These are phyloP conservation scores for Aphaenogaster ashmeadi DNA, from an alignment of 1,140 invertebrate genomes.

Conservation along the genomic window DNA sequence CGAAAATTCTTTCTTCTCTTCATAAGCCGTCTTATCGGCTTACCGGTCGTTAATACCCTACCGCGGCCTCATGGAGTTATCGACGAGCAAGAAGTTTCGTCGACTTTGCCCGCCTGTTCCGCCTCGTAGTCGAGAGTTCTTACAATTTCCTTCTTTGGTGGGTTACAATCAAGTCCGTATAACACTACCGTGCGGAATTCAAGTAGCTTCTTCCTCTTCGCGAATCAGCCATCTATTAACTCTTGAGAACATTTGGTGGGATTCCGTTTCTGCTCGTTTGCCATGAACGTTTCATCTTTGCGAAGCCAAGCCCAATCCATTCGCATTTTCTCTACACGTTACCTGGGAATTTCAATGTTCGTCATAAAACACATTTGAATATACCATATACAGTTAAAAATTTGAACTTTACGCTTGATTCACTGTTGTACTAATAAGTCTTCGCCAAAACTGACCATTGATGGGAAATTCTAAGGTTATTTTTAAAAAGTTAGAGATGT, in stretches of 20 bases:
- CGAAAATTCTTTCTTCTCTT: constrained; percentile 63
- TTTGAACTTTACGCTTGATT: background rate
- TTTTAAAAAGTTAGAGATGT: background rate
- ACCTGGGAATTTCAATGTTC: background rate
- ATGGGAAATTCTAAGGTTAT: background rate
- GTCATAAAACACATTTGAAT: background rate
- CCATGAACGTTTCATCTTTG: constrained; percentile 10
- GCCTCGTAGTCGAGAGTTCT: constrained; percentile 34
- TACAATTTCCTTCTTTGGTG: constrained; percentile 43
- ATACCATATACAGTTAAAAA: background rate
- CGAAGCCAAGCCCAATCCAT: background rate
- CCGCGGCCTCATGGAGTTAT: constrained; percentile 44
- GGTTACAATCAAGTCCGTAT: constrained; percentile 35
- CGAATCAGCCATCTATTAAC: constrained; percentile 36
- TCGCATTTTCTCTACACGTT: constrained; percentile 1
- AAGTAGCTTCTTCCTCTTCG: background rate
- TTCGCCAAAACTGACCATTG: background rate
- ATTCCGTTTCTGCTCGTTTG: constrained; percentile 5
- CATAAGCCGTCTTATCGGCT: constrained; percentile 75
- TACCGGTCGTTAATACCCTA: constrained; percentile 71
- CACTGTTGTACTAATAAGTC: background rate
- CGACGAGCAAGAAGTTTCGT: constrained; percentile 53
- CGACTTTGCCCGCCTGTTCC: constrained; percentile 39
- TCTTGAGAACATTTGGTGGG: constrained; percentile 17
- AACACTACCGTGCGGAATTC: constrained; percentile 35